phyloP scores from a whole-genome alignment of 2,797 vertebrate genomes.

The Sebastes itinus region DNA sequence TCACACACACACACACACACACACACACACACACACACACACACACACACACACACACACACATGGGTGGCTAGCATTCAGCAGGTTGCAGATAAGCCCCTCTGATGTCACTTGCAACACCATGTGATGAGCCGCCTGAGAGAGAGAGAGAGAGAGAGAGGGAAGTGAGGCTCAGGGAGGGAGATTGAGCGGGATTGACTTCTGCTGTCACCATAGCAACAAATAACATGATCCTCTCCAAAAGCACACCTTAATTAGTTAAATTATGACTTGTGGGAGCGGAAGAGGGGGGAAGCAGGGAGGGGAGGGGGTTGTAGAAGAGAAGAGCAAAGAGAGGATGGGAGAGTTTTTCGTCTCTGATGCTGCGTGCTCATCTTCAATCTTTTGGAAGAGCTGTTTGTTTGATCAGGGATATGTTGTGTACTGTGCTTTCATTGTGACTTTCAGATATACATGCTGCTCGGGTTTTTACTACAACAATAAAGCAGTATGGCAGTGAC shows the following conservation, averaged over 20 bases:
- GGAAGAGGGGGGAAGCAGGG: constrained; percentile 1
- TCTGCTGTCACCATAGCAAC: constrained; percentile 82
- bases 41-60: constrained; percentile 23
- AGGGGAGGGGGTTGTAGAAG: constrained; percentile 10
- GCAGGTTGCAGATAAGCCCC: constrained; percentile 82
- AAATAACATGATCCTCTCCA: constrained; percentile 84
- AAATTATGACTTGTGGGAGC: constrained; percentile 81
- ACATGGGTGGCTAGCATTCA: constrained; percentile 54
- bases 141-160: constrained; percentile 21
- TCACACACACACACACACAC: constrained; percentile 12
- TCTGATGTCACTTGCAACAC: constrained; percentile 74
- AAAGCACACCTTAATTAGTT: constrained; percentile 86
- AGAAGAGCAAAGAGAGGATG: constrained; percentile 28
- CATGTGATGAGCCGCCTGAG: constrained; percentile 70
- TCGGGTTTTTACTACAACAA: constrained; percentile 39
- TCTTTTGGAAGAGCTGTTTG: constrained; percentile 46
- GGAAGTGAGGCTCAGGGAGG: constrained; percentile 42
- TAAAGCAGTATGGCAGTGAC: constrained; percentile 25
- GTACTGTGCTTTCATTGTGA: constrained; percentile 37
- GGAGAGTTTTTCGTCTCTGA: constrained; percentile 23
- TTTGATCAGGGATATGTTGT: constrained; percentile 61
- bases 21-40: constrained; percentile 26
- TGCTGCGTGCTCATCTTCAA: constrained; percentile 41
- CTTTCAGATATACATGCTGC: constrained; percentile 51
- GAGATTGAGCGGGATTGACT: constrained; percentile 77